These are phyloP conservation scores for Ranitomeya imitator DNA, from an alignment of 2,113 vertebrate genomes.

Conservation along the genomic window DNA sequence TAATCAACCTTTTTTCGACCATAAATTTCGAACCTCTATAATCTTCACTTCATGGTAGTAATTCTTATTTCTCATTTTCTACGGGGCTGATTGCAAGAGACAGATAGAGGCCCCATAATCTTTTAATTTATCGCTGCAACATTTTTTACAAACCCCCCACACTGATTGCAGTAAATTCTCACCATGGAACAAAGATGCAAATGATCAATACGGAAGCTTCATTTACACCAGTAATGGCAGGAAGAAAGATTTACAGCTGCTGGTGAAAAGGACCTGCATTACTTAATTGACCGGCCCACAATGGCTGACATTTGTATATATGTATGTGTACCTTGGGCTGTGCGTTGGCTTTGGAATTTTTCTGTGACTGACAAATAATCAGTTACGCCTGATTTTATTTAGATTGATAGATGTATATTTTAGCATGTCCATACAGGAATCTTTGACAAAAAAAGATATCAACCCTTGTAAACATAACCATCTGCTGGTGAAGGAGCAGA, in stretches of 20 bases:
- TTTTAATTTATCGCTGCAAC: conserved; percentile 57
- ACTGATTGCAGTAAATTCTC: conserved; percentile 57
- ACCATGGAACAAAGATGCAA: conserved; percentile 58
- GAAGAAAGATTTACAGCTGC: conserved; percentile 61
- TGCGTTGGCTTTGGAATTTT: conserved; percentile 21
- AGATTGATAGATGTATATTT: conserved; percentile 32
- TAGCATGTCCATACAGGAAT: background rate
- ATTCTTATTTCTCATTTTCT: conserved; percentile 66
- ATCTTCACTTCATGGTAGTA: conserved; percentile 58
- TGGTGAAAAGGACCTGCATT: conserved; percentile 52
- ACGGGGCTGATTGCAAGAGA: conserved; percentile 56
- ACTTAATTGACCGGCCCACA: conserved; percentile 62
- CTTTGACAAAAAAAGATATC: background rate
- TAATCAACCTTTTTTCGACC: conserved; percentile 42
- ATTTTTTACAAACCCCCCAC: conserved; percentile 54
- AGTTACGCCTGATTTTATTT: conserved; percentile 22
- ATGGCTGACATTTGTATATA: conserved; percentile 38
- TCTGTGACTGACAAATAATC: conserved; percentile 55
- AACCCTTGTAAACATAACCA: background rate
- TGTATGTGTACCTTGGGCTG: conserved; percentile 46
- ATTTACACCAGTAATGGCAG: conserved; percentile 61
- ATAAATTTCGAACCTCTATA: conserved; percentile 57
- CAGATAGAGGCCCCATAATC: conserved; percentile 28
- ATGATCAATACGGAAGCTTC: conserved; percentile 64
- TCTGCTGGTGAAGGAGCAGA: background rate